A percentile compares a stretch with the other conserved stretches of the same genome.
Conservation (phyloP, 2,888 invertebrate genomes). For the Agrilus cyanescens region DNA sequence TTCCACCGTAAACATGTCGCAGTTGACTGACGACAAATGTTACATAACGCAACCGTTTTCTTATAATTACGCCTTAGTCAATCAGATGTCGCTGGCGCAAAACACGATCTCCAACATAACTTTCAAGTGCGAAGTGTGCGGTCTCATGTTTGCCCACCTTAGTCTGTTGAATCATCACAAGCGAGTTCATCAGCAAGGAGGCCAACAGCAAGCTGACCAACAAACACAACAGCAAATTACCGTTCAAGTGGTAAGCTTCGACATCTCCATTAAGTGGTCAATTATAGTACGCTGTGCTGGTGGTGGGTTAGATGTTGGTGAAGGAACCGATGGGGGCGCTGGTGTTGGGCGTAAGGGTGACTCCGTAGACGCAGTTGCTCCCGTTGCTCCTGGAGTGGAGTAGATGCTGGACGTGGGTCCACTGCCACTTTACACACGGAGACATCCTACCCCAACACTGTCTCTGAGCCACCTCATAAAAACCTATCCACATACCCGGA, state of each 20-base stretch:
- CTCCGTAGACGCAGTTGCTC: too few relatives aligned
- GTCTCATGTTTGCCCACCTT: constrained; percentile 73
- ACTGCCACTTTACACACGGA: too few relatives aligned
- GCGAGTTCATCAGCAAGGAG: constrained; percentile 60
- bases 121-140: constrained; percentile 81
- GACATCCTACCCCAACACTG: too few relatives aligned
- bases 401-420: too few relatives aligned
- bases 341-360: too few relatives aligned
- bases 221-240: constrained; percentile 22
- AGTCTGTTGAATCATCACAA: constrained; percentile 77
- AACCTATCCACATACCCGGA: too few relatives aligned
- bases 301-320: too few relatives aligned
- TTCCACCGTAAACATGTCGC: constrained; percentile 56
- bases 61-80: constrained; percentile 69
- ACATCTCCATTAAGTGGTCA: too few relatives aligned
- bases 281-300: too few relatives aligned
- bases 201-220: constrained; percentile 36
- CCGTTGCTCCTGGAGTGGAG: too few relatives aligned
- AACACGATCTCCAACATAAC: constrained; percentile 71
- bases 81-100: constrained; percentile 74
- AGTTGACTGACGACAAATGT: constrained; percentile 57
- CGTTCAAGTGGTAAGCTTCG: constrained; percentile 5
- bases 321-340: too few relatives aligned
- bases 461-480: too few relatives aligned
- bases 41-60: constrained; percentile 65